Evolutionary conservation across 2,113 vertebrate genomes (phyloP).

Genomic region (Stigmatopora argus): DNA sequence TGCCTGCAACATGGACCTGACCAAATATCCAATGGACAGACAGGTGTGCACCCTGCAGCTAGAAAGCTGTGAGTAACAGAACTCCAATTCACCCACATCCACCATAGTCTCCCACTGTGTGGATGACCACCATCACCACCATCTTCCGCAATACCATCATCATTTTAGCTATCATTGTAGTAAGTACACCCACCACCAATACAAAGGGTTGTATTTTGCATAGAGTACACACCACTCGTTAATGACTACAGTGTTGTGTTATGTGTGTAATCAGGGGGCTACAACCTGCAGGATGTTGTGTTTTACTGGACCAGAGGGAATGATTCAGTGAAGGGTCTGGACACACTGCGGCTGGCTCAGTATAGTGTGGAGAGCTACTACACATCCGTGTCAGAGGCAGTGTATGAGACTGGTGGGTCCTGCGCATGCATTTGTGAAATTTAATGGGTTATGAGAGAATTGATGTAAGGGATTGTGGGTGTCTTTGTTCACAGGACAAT

Average conservation of each 20-base stretch:
- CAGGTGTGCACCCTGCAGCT: conserved; percentile 88
- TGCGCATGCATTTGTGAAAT: not conserved
- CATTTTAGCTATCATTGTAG: conserved; percentile 16
- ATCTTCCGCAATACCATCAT: conserved; percentile 13
- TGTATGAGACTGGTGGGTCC: conserved; percentile 81
- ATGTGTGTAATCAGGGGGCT: conserved; percentile 75
- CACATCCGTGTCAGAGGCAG: conserved; percentile 80
- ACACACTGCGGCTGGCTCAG: conserved; percentile 79
- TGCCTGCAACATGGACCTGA: conserved; percentile 87
- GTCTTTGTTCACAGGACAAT: conserved; percentile 65
- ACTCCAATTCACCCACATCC: conserved; percentile 6
- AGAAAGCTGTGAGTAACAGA: conserved; percentile 83
- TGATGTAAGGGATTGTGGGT: not conserved
- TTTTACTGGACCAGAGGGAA: conserved; percentile 91
- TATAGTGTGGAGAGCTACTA: conserved; percentile 86
- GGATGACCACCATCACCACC: conserved; percentile 11
- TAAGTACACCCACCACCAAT: conserved; percentile 29
- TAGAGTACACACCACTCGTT: not conserved
- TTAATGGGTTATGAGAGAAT: not conserved
- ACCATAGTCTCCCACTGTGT: conserved; percentile 13
- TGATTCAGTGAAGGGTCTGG: conserved; percentile 80
- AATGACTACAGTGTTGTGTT: conserved; percentile 14
- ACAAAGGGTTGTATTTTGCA: not conserved
- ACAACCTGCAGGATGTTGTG: conserved; percentile 84
- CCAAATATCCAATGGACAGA: conserved; percentile 89